Base-by-base conservation (phyloP, 2,797 vertebrate genomes). In the Miichthys miiuy region DNA sequence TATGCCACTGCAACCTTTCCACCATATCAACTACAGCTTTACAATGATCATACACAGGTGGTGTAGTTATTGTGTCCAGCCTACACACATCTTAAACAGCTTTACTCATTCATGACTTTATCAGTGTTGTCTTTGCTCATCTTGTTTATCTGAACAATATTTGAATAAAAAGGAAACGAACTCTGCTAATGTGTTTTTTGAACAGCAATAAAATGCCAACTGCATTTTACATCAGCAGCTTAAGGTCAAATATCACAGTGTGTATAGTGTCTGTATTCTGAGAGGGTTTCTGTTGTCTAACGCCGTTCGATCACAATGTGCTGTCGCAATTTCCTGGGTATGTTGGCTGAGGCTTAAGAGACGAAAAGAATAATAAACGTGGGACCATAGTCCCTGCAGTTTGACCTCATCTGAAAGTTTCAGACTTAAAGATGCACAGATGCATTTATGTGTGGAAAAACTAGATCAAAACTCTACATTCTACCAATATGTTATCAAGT, bases 251-350 rank as follows among this genome's bases (percentile, higher is more conserved):
- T 17, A 55, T 48, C 20, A 27, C 8, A 44, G 61, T 47, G 17
- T 64, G 9, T 52, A 30, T 38, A 34, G 6, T 41, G 7, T 61
- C 17, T 61, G n/a, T 17, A 38, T 7, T 14, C 13, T 51, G 4
- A 20, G 17, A 20, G 16, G 6, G 5, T 52, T 47, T 70, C 64
- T 46, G 11, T 57, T 27, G 25, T 63, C 60, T 8, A 74, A 72
- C 14, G 2, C 30, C 27, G 66, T 21, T 70, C 47, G 42, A 63
- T 10, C 17, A 56, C 41, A 34, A 20, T 18, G 5, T 11, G 6
- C 38, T 73, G 41, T 56, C 6, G 47, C 58, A 68, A 57, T 67
- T 63, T 85, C 68, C 64, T 46, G 27, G 13, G 52, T 60, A 27
- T 54, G 41, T 1, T 51, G 47, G n/a, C 57, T 61, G 75, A 66